Evolutionary conservation across 2,888 invertebrate species (phyloP).

Genomic region (Leucophora obtusa): DNA sequence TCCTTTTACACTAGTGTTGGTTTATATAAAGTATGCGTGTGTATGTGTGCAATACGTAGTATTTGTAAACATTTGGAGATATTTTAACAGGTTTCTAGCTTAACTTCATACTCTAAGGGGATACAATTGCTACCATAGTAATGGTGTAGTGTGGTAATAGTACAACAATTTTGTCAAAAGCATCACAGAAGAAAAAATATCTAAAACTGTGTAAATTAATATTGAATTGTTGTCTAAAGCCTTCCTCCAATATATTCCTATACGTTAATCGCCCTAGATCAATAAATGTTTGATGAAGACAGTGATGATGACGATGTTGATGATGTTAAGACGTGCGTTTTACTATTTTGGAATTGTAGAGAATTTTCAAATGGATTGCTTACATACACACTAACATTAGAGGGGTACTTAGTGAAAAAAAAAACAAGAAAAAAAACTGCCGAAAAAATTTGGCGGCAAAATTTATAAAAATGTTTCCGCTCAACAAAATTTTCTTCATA

Average conservation of each 20-base stretch:
- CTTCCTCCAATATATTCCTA: not conserved
- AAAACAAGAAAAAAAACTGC: too few relatives aligned
- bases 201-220: conserved; percentile 39
- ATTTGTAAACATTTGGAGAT: conserved; percentile 23
- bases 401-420: not conserved
- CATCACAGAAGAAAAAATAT: not conserved
- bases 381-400: not conserved
- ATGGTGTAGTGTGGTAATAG: conserved; percentile 1
- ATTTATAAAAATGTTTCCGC: too few relatives aligned
- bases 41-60: not conserved
- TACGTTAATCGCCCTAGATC: not conserved
- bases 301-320: not conserved
- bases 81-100: conserved; percentile 23
- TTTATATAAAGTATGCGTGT: too few relatives aligned
- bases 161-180: conserved; percentile 2
- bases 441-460: too few relatives aligned
- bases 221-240: conserved; percentile 38
- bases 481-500: too few relatives aligned
- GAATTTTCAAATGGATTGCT: not conserved
- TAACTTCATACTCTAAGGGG: conserved; percentile 21
- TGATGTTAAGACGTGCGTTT: not conserved
- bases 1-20: not conserved
- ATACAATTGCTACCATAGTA: conserved; percentile 12
- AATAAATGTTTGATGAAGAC: conserved; percentile 8
- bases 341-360: not conserved